Base-by-base conservation (phyloP, 2,797 vertebrate genomes). In the Falco rusticolus region DNA sequence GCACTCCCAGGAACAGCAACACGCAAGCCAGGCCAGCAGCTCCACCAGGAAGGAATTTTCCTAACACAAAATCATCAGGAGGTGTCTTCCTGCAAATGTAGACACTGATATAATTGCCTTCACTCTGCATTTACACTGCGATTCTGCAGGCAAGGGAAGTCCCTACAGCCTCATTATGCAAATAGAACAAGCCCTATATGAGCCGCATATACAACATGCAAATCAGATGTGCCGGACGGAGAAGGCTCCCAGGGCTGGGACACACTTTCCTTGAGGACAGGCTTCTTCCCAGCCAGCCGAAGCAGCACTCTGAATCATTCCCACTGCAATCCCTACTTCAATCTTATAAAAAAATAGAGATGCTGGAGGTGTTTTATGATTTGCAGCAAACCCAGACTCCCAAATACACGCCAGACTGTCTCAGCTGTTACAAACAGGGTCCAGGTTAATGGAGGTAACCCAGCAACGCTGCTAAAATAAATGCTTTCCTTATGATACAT, bases 161-260 rank as follows among this genome's bases (percentile, higher is more conserved):
- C 93, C 95, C 95, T n/a, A 20, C 93, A 75, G 96, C 96, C 94
- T 94, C 84, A 56, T 97, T 94, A 94, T 75, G 95, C 97, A 97
- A 97, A 97, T 94, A 5, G 43, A 26, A 88, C 92, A 84, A 95
- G 84, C 78, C 90, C 93, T 29, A 17, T 71, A 96, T 24, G 11
- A 18, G 94, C 64, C 26, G 53, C 72, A 31, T 29, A 92, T 63
- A 82, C 96, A 91, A 92, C 96, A 93, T 94, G 92, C 87, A 96
- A 89, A 97, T 94, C 79, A 87, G 92, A 83, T 20, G 5, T 25
- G 90, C 68, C 0, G 60, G 71, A 80, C 60, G 24, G 39, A 94
- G 96, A 93, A 90, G 83, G 91, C 87, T 96, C 91, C 89, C 94
- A 85, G 88, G 91, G 94, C 95, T 96, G 97, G 97, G 97, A 96